phyloP scores from a whole-genome alignment of 2,888 invertebrate genomes.

The Blastobasis lacticolella region DNA sequence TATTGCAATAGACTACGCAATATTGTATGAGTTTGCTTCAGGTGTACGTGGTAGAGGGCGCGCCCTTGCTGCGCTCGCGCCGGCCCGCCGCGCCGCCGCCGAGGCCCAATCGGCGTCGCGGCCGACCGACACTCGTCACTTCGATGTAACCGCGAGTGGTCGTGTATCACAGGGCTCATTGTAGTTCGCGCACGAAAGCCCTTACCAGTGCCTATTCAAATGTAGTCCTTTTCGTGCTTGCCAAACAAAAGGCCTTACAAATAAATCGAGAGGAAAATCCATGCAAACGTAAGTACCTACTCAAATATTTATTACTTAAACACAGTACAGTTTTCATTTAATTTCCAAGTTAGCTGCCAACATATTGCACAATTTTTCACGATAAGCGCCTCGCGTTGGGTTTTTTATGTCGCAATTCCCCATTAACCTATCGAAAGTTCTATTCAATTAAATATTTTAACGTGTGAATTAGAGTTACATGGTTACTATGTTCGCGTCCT shows the following conservation, averaged over 20 bases:
- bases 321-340: slow-evolving; percentile 14
- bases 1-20: too few relatives aligned
- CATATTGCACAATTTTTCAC: slow-evolving; percentile 43
- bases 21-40: too few relatives aligned
- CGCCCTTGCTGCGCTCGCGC: neutral
- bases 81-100: too few relatives aligned
- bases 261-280: slow-evolving; percentile 61
- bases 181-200: slow-evolving; percentile 70
- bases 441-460: too few relatives aligned
- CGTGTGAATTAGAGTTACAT: too few relatives aligned
- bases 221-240: slow-evolving; percentile 66
- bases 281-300: slow-evolving; percentile 62
- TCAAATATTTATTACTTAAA: slow-evolving; percentile 5
- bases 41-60: too few relatives aligned
- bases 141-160: slow-evolving; percentile 63
- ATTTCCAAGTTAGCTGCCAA: slow-evolving; percentile 9
- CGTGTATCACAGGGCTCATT: slow-evolving; percentile 66
- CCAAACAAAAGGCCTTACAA: slow-evolving; percentile 46
- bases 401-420: neutral
- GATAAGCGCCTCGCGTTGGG: neutral
- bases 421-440: too few relatives aligned
- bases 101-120: neutral
- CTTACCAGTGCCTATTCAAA: slow-evolving; percentile 66
- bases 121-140: slow-evolving; percentile 41
- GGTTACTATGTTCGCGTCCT: slow-evolving; percentile 10